phyloP scores from a whole-genome alignment of 2,888 invertebrate genomes.

The Neuroscelio doddi region DNA sequence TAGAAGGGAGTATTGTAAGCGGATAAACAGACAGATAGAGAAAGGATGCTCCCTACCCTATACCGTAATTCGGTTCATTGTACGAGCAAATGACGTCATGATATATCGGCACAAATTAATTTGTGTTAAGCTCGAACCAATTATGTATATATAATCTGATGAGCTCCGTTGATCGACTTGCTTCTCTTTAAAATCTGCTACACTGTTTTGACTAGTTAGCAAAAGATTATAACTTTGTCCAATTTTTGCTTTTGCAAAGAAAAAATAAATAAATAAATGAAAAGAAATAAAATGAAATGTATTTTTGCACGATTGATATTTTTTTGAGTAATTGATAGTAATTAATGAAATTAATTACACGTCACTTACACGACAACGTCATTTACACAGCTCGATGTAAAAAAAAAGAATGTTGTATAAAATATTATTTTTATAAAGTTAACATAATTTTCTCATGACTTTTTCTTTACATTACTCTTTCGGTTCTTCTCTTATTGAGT shows the following conservation, averaged over 20 bases:
- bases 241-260: too few relatives aligned
- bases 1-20: slow-evolving; percentile 25
- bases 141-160: slow-evolving; percentile 37
- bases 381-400: too few relatives aligned
- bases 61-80: slow-evolving; percentile 53
- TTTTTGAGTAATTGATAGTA: too few relatives aligned
- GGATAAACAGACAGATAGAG: slow-evolving; percentile 30
- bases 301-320: too few relatives aligned
- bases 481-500: slow-evolving; percentile 33
- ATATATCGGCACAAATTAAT: slow-evolving; percentile 58
- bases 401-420: too few relatives aligned
- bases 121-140: slow-evolving; percentile 40
- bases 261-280: too few relatives aligned
- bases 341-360: too few relatives aligned
- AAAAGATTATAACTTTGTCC: too few relatives aligned
- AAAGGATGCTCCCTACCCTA: slow-evolving; percentile 25
- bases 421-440: too few relatives aligned
- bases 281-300: too few relatives aligned
- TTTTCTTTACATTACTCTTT: slow-evolving; percentile 18
- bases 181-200: slow-evolving; percentile 14
- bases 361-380: too few relatives aligned
- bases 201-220: neutral
- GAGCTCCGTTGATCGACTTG: slow-evolving; percentile 31
- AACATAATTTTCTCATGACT: slow-evolving; percentile 4
- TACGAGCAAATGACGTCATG: slow-evolving; percentile 54